Base-by-base conservation (phyloP, 2,113 vertebrate species). In the Leucoraja erinaceus region DNA sequence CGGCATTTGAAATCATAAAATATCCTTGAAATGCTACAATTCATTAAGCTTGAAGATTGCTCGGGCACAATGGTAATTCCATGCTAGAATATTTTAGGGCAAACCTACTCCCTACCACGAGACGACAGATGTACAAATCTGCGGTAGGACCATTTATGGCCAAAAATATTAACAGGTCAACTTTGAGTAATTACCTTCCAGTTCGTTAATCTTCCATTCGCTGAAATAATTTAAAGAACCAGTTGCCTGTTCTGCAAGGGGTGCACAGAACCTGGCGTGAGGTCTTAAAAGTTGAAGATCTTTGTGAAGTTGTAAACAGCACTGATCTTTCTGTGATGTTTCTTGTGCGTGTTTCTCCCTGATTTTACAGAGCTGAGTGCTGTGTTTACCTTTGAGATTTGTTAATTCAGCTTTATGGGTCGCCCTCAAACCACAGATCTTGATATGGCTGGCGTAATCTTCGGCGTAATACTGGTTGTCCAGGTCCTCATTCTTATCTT, bases 391-490 rank as follows among this genome's bases (percentile, higher is more conserved):
- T 0, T 74, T 63, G 75, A 96, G 77, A 68, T 94, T 95, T 79
- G 93, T 95, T 94, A 97, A 94, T 95, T 98, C 97, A 3, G 94
- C n/a, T n/a, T n/a, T n/a, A 94, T 94, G 97, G 96, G 38, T 98
- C 96, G 8, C n/a, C n/a, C n/a, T n/a, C n/a, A n/a, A n/a, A n/a
- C n/a, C n/a, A n/a, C n/a, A n/a, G n/a, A 98, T 95, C 78, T 98
- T n/a, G n/a, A n/a, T n/a, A n/a, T n/a, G 98, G 0, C 97, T 97
- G 94, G 98, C 97, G 2, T 98, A 97, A 93, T 98, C 98, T 0
- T 98, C 98, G 66, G 97, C n/a, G n/a, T n/a, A n/a, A n/a, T n/a
- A n/a, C n/a, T n/a, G n/a, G n/a, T n/a, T 97, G 86, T 97, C 97
- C 56, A 98, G 95, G n/a, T n/a, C n/a, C n/a, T n/a, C n/a, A n/a